These are phyloP conservation scores for Rhagologus leucostigma DNA, from an alignment of 2,113 vertebrate genomes.

Conservation along the genomic window DNA sequence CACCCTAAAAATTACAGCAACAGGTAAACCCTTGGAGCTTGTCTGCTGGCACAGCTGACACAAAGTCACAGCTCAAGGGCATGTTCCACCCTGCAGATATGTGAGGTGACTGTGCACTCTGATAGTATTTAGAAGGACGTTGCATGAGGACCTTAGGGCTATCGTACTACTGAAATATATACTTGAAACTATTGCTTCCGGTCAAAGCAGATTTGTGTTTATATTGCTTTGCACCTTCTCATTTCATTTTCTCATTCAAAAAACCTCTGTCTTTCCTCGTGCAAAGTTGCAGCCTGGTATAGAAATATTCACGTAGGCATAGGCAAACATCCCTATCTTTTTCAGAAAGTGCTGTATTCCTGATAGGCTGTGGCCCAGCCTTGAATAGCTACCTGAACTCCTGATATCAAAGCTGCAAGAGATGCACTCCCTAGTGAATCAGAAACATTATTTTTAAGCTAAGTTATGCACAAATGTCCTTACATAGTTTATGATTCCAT, in stretches of 20 bases:
- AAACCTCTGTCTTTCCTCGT: background rate
- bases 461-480: background rate
- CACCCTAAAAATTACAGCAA: background rate
- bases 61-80: background rate
- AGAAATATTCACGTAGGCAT: background rate
- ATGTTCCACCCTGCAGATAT: background rate
- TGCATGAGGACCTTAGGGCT: background rate
- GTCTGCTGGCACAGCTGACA: background rate
- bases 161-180: background rate
- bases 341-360: background rate
- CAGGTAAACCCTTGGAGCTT: background rate
- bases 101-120: background rate
- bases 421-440: background rate
- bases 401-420: background rate
- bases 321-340: background rate
- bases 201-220: background rate
- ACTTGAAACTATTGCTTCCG: background rate
- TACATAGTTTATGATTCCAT: background rate
- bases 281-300: background rate
- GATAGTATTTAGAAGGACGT: background rate
- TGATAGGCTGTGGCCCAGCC: background rate
- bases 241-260: background rate
- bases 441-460: background rate
- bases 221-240: background rate
- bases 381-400: background rate